phyloP scores from a whole-genome alignment of 2,888 invertebrate genomes.

The Rapana venosa region DNA sequence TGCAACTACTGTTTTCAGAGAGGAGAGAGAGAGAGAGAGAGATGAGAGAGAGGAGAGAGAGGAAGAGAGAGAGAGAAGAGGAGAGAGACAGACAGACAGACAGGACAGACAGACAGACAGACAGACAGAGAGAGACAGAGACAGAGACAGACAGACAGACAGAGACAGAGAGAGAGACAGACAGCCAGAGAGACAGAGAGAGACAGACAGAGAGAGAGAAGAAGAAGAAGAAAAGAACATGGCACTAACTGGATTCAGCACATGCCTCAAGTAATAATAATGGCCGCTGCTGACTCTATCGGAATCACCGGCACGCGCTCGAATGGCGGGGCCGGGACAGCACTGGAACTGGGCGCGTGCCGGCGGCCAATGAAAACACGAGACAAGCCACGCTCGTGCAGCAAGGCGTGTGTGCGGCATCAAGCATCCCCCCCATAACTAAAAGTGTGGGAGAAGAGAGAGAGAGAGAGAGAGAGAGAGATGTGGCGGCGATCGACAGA shows the following conservation, averaged over 20 bases:
- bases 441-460: not conserved
- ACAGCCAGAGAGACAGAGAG: too few species aligned
- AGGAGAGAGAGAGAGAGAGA: not conserved
- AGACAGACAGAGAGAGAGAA: too few species aligned
- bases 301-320: not conserved
- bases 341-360: not conserved
- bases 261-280: not conserved
- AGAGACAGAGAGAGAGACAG: too few species aligned
- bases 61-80: too few species aligned
- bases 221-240: not conserved
- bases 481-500: too few species aligned
- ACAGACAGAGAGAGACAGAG: too few species aligned
- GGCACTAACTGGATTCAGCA: not conserved
- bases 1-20: too few species aligned
- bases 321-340: too few species aligned
- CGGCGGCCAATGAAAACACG: not conserved
- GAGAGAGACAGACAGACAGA: too few species aligned
- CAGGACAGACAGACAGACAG: too few species aligned
- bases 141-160: too few species aligned
- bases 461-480: too few species aligned
- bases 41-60: not conserved
- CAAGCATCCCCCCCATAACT: not conserved
- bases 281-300: not conserved
- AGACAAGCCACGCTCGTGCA: not conserved
- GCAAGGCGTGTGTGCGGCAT: not conserved